phyloP scores from a whole-genome alignment of 2,888 invertebrate species.

The Andrena camellia region DNA sequence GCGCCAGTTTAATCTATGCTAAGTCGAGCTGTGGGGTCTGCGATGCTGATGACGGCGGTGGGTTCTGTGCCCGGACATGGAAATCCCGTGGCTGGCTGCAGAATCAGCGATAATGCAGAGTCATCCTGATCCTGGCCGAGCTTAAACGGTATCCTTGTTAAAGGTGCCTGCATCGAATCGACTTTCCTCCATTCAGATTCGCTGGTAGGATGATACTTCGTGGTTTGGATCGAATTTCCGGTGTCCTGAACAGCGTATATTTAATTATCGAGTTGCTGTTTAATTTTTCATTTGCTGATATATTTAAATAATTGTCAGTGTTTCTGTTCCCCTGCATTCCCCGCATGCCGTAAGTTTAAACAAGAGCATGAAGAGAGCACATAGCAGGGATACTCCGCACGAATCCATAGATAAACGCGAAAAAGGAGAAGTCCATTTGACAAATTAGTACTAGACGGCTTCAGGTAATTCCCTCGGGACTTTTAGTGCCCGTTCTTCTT shows the following conservation, averaged over 20 bases:
- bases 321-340: background rate
- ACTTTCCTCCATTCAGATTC: slow-evolving; percentile 18
- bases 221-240: background rate
- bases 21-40: slow-evolving; percentile 72
- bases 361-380: background rate
- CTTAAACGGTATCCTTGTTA: slow-evolving; percentile 76
- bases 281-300: background rate
- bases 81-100: slow-evolving; percentile 84
- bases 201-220: slow-evolving; percentile 1
- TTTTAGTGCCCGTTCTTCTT: slow-evolving; percentile 48
- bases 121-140: slow-evolving; percentile 72
- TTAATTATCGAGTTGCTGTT: background rate
- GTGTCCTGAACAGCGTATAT: background rate
- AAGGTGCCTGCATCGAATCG: slow-evolving; percentile 66
- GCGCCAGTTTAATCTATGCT: slow-evolving; percentile 75
- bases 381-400: background rate
- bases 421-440: slow-evolving; percentile 56
- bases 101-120: slow-evolving; percentile 81
- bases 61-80: slow-evolving; percentile 79
- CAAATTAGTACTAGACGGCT: slow-evolving; percentile 47
- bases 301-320: slow-evolving; percentile 1
- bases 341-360: background rate
- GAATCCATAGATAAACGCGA: slow-evolving; percentile 11
- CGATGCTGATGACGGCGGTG: slow-evolving; percentile 71
- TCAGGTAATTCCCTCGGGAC: slow-evolving; percentile 51